These are phyloP conservation scores for Allygus modestus DNA, from an alignment of 2,888 invertebrate species.

Conservation along the genomic window DNA sequence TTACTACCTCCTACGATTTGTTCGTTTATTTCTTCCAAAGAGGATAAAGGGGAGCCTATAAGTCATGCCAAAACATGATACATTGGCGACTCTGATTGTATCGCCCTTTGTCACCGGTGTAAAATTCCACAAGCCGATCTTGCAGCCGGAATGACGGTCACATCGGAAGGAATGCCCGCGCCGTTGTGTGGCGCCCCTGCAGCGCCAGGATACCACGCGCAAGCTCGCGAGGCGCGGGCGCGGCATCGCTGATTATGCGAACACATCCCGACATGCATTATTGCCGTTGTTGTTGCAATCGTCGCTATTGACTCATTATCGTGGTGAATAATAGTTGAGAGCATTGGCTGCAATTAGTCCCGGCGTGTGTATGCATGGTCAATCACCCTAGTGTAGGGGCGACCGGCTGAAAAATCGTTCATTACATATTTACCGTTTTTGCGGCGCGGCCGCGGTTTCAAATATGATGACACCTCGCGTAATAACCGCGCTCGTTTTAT, in stretches of 20 bases:
- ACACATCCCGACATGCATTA: conserved; percentile 60
- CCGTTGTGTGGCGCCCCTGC: neutral
- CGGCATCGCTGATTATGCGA: conserved; percentile 48
- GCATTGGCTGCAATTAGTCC: conserved; percentile 60
- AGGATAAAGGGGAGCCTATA: too few relatives aligned
- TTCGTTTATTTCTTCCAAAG: too few relatives aligned
- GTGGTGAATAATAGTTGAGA: conserved; percentile 65
- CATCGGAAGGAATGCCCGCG: neutral
- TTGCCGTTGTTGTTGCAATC: conserved; percentile 58
- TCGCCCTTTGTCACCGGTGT: too few relatives aligned
- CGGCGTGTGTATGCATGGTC: conserved; percentile 59
- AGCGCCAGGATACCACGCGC: neutral
- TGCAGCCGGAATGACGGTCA: too few relatives aligned
- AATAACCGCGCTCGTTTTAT: conserved; percentile 59
- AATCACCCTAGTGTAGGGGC: conserved; percentile 15
- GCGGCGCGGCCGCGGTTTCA: conserved; percentile 53
- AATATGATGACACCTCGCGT: conserved; percentile 61
- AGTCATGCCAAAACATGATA: too few relatives aligned
- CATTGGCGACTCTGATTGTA: too few relatives aligned
- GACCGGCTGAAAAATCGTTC: conserved; percentile 61
- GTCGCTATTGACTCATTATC: conserved; percentile 66
- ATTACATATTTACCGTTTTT: conserved; percentile 63
- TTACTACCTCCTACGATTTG: too few relatives aligned
- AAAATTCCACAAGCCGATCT: too few relatives aligned
- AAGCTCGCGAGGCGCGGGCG: neutral